Evolutionary conservation across 1,140 invertebrate species (phyloP), one percentile per base, ranked within the genome.

Genomic region (Octopus sinensis): DNA sequence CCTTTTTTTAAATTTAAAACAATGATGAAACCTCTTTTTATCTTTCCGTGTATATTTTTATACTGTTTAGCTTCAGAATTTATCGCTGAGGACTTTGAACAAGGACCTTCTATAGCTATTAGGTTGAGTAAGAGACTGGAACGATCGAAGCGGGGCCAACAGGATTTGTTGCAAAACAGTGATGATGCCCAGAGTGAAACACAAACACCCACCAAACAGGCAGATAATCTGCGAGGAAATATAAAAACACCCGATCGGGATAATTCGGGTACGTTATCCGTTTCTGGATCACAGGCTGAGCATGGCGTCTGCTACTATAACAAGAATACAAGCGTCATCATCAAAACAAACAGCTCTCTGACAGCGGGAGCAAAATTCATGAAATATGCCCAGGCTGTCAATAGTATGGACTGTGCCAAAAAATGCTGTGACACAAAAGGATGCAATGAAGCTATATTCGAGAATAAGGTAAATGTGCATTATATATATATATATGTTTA

Each of bases 381-480:
- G 13, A 83, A 81, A 73, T 85, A 80, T 1, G 76, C 81, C 10
- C 76, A 84, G 54, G 76, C 81, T 4, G 76, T 75, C 77, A 84
- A 78, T 5, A 84, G 84, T 30, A 73, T 80, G 51, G 84, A 84
- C 10, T 88, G 87, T 81, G 78, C 82, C 13, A 68, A 83, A 54
- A 75, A 79, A 76, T 88, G 87, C 76, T 88, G 87, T 81, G 81
- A 84, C 54, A 85, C 84, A 43, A 53, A 80, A 17, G 80, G 81
- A 10, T 88, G 87, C 83, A 86, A 86, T 80, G 54, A 87, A 76
- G 85, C 86, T 76, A 85, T 88, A 43, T 88, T 85, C 84, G 85
- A 87, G 82, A 82, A 87, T 76, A 87, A 87, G 86, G 87, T 88
- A 79, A 30, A 6, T 53, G 73, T 76, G 10, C 10, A 13, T 62